A percentile compares a stretch with the other conserved stretches of the same genome.
Conservation (phyloP, 2,797 vertebrate genomes). For the Poeciliopsis presidionis region DNA sequence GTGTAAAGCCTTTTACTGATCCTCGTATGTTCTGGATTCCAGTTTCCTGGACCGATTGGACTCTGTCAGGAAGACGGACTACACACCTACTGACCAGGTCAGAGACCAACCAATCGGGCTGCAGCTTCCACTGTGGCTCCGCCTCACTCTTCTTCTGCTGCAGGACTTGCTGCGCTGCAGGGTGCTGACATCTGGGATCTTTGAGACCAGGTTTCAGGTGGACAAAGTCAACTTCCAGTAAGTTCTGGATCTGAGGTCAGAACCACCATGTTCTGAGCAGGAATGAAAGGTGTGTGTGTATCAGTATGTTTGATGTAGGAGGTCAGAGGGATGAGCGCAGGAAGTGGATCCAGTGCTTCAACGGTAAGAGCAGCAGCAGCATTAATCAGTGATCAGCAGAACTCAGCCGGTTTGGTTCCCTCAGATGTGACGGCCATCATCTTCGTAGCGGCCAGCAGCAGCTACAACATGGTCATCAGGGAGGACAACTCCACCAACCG, state of each 20-base stretch:
- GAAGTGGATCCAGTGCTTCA: constrained; percentile 99
- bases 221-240: constrained; percentile 99
- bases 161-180: constrained; percentile 95
- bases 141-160: constrained; percentile 2
- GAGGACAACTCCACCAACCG: constrained; percentile 98
- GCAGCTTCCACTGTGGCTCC: background rate
- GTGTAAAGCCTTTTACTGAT: background rate
- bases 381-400: background rate
- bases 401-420: background rate
- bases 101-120: constrained; percentile 1
- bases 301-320: constrained; percentile 98
- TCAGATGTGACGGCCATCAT: constrained; percentile 97
- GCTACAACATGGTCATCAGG: constrained; percentile 99
- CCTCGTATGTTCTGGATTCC: constrained; percentile 11
- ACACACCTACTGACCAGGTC: constrained; percentile 97
- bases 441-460: constrained; percentile 97
- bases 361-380: constrained; percentile 81
- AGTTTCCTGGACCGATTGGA: constrained; percentile 96
- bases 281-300: background rate
- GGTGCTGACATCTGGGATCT: constrained; percentile 96
- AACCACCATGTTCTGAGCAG: background rate
- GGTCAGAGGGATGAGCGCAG: constrained; percentile 97
- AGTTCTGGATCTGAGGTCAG: constrained; percentile 69
- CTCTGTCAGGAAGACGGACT: constrained; percentile 89
- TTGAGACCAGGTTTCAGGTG: constrained; percentile 97